Percentiles rank a stretch among this genome's conserved stretches.
Conservation (phyloP, 2,888 invertebrate genomes). For the Tricholauxania praeusta region DNA sequence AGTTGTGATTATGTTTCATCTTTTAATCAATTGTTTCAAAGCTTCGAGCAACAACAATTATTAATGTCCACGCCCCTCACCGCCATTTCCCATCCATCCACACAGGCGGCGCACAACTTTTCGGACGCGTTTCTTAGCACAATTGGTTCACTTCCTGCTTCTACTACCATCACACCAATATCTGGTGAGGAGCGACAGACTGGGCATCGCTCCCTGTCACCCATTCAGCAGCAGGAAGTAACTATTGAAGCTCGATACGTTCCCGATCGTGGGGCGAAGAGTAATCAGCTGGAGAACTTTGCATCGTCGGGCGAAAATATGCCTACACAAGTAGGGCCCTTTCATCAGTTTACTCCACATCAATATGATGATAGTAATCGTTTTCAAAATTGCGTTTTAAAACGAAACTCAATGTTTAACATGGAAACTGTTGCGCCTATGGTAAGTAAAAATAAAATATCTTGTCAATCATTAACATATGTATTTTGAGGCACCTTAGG, state of each 20-base stretch:
- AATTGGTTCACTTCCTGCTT: slow-evolving; percentile 31
- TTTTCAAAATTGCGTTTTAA: slow-evolving; percentile 11
- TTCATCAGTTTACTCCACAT: slow-evolving; percentile 5
- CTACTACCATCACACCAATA: slow-evolving; percentile 30
- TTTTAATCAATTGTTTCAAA: slow-evolving; percentile 33
- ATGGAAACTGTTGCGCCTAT: background rate
- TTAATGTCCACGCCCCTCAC: slow-evolving; percentile 17
- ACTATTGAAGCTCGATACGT: slow-evolving; percentile 28
- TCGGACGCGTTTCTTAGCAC: slow-evolving; percentile 31
- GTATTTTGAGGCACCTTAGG: background rate
- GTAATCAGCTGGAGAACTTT: slow-evolving; percentile 17
- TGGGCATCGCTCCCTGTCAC: slow-evolving; percentile 11
- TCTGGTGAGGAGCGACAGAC: slow-evolving; percentile 19
- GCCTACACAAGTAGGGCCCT: background rate
- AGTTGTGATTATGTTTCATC: slow-evolving; percentile 29
- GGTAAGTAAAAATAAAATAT: slow-evolving; percentile 1
- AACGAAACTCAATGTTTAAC: background rate
- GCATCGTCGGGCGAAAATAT: background rate
- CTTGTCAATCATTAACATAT: background rate
- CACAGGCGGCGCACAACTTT: background rate
- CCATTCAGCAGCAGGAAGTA: slow-evolving; percentile 24
- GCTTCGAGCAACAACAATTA: slow-evolving; percentile 33
- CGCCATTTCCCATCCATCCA: background rate
- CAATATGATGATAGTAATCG: slow-evolving; percentile 18
- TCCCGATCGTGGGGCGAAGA: background rate